phyloP scores from a whole-genome alignment of 2,797 vertebrate species.

The Pteronotus mesoamericanus region DNA sequence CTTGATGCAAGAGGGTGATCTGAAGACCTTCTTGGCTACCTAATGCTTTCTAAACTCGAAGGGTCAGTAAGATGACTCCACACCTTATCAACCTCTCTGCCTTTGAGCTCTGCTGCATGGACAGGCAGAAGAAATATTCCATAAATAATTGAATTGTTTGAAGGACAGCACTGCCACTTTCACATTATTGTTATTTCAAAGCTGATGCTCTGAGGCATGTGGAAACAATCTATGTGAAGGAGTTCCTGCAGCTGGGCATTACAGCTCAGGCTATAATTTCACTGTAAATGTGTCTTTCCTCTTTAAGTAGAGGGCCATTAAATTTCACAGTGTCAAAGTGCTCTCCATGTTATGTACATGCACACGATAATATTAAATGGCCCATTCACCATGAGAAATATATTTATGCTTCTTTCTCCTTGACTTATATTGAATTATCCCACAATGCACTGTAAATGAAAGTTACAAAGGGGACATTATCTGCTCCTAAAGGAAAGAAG shows the following conservation, averaged over 20 bases:
- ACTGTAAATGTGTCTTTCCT: background rate
- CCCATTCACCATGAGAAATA: background rate
- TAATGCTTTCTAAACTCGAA: background rate
- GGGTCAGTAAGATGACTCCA: accelerated
- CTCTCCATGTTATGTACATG: conserved; percentile 25
- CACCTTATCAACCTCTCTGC: background rate
- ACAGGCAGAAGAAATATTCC: background rate
- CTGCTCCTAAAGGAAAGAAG: background rate
- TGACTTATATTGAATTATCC: conserved; percentile 31
- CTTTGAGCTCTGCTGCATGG: background rate
- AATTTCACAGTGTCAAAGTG: conserved; percentile 52
- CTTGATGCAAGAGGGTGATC: background rate
- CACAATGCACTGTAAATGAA: background rate
- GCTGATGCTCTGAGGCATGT: background rate
- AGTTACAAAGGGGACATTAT: background rate
- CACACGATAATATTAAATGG: background rate
- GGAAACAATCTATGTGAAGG: background rate
- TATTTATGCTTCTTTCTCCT: conserved; percentile 22
- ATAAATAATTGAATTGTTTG: background rate
- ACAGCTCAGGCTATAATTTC: background rate
- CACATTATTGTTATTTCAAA: background rate
- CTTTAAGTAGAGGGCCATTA: conserved; percentile 56
- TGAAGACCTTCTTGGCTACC: background rate
- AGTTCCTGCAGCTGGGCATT: background rate
- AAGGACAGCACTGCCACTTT: background rate